Percentiles rank a stretch among this genome's conserved stretches.
Conservation (phyloP, 2,113 vertebrate species). For the Recurvirostra avosetta region DNA sequence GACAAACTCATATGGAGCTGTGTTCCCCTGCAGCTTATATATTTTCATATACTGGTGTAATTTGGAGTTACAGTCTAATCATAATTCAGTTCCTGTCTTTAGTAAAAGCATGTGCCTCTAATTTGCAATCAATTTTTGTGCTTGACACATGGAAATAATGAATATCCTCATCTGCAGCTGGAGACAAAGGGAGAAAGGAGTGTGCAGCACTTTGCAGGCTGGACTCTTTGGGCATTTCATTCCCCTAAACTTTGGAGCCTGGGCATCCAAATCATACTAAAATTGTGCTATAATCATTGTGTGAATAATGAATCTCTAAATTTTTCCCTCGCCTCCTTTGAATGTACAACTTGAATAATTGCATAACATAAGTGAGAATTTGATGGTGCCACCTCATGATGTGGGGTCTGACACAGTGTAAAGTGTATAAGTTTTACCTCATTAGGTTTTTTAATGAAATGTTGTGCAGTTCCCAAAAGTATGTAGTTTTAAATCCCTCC, state of each 20-base stretch:
- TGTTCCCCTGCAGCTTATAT: neutral
- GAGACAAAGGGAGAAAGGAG: neutral
- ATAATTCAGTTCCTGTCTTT: conserved; percentile 35
- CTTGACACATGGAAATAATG: conserved; percentile 8
- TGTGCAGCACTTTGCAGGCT: neutral
- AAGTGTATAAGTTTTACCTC: neutral
- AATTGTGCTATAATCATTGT: neutral
- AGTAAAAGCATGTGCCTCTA: conserved; percentile 18
- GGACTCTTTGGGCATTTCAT: neutral
- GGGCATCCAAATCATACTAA: neutral
- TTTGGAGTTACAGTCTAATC: conserved; percentile 3
- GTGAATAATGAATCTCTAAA: neutral
- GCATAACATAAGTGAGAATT: neutral
- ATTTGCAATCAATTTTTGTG: conserved; percentile 13
- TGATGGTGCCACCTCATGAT: neutral
- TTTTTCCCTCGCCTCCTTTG: neutral
- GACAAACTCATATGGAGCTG: neutral
- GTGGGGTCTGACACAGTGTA: neutral
- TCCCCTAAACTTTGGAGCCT: neutral
- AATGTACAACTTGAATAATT: neutral
- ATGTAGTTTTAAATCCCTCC: neutral
- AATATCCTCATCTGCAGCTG: conserved; percentile 30
- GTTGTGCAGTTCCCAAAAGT: neutral
- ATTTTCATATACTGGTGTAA: conserved; percentile 20
- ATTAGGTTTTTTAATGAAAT: neutral